Conservation (phyloP, 2,113 vertebrate species). For the Meriones unguiculatus region DNA sequence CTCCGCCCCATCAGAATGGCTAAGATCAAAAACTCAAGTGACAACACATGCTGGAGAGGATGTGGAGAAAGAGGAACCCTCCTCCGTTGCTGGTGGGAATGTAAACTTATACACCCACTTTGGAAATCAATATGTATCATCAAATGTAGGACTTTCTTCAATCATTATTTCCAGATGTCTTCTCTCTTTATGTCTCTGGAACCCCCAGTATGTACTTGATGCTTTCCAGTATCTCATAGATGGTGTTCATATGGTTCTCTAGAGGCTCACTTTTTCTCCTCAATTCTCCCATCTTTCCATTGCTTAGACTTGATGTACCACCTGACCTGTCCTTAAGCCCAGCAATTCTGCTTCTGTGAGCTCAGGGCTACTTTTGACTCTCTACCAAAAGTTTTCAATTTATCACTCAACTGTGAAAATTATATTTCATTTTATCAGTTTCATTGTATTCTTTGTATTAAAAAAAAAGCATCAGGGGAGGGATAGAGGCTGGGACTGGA, state of each 20-base stretch:
- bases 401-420: neutral
- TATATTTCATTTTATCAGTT: neutral
- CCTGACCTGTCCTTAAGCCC: neutral
- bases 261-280: neutral
- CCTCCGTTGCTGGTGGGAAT: too few species aligned
- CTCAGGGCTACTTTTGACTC: neutral
- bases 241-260: neutral
- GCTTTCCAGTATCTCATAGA: neutral
- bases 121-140: neutral
- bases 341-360: neutral
- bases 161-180: slow-evolving; percentile 10
- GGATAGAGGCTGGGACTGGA: too few species aligned
- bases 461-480: neutral
- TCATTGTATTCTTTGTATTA: neutral
- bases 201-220: neutral
- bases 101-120: too few species aligned
- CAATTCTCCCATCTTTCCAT: neutral
- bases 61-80: too few species aligned
- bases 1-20: too few species aligned
- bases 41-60: too few species aligned
- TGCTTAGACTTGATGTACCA: neutral
- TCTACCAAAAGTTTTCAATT: neutral
- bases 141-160: neutral
- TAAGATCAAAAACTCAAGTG: too few species aligned
- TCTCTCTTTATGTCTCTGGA: neutral